These are phyloP conservation scores for Drosophila persimilis DNA, from an alignment of 1,140 invertebrate genomes.

Conservation along the genomic window DNA sequence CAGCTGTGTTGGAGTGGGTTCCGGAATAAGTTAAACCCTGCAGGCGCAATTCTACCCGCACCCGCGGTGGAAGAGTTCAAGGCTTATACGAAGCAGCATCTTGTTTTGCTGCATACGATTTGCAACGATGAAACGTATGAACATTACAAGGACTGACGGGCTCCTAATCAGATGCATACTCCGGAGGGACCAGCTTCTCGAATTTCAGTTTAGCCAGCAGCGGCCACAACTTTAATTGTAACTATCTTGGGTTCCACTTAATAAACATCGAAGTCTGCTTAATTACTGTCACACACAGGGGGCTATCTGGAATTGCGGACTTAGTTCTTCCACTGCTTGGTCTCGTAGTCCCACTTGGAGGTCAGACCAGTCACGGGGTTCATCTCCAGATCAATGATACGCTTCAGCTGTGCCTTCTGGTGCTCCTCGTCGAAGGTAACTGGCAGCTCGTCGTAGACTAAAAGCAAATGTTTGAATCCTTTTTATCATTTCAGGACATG, in stretches of 20 bases:
- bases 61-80: too few relatives aligned
- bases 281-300: conserved; percentile 69
- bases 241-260: conserved; percentile 66
- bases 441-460: conserved; percentile 91
- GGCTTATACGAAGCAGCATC: too few relatives aligned
- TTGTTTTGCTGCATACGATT: too few relatives aligned
- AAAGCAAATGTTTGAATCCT: not conserved
- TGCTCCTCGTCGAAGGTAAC: conserved; percentile 89
- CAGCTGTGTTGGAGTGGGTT: too few relatives aligned
- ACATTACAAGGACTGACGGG: too few relatives aligned
- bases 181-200: too few relatives aligned
- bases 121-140: too few relatives aligned
- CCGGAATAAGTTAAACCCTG: too few relatives aligned
- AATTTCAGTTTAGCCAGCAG: conserved; percentile 46
- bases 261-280: conserved; percentile 70
- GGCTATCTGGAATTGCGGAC: conserved; percentile 65
- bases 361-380: conserved; percentile 91
- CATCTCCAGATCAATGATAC: conserved; percentile 91
- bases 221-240: conserved; percentile 72
- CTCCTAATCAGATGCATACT: not conserved
- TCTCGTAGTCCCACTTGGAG: conserved; percentile 89
- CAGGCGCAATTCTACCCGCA: too few relatives aligned
- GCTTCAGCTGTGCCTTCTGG: conserved; percentile 89
- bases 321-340: conserved; percentile 87
- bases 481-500: not conserved